Percentiles rank a stretch among this genome's conserved stretches.
phyloP scores from a whole-genome alignment of 2,113 vertebrate genomes.

The Rhagologus leucostigma region DNA sequence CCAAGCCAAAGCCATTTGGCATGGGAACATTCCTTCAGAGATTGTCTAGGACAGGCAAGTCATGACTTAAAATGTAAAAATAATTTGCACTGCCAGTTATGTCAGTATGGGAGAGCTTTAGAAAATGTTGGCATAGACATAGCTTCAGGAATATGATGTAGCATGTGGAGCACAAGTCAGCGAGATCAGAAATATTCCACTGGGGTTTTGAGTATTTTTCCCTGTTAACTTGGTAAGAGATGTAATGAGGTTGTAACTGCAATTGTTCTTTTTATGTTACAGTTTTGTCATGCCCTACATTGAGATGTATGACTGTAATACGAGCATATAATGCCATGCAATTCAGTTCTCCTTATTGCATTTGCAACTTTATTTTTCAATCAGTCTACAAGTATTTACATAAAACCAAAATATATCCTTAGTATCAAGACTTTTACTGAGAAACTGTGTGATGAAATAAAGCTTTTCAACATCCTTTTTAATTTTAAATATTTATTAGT shows the following conservation, averaged over 20 bases:
- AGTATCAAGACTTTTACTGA: not conserved
- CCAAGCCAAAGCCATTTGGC: not conserved
- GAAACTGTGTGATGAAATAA: not conserved
- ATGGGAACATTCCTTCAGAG: not conserved
- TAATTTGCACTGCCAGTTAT: not conserved
- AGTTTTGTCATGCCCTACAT: constrained; percentile 25
- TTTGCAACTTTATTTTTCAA: constrained; percentile 36
- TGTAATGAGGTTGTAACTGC: constrained; percentile 31
- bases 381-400: constrained; percentile 11
- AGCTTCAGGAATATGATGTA: not conserved
- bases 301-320: constrained; percentile 39
- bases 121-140: not conserved
- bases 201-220: not conserved
- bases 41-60: not conserved
- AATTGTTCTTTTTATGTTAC: constrained; percentile 22
- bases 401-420: constrained; percentile 1
- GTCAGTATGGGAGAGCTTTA: not conserved
- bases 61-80: not conserved
- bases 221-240: constrained; percentile 17
- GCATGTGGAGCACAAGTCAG: not conserved
- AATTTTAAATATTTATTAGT: constrained; percentile 5
- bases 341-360: not conserved
- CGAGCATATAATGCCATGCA: not conserved
- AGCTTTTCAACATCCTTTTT: not conserved
- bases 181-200: not conserved